Base-by-base conservation (phyloP, 2,888 invertebrate species). In the Athrips mouffetella region DNA sequence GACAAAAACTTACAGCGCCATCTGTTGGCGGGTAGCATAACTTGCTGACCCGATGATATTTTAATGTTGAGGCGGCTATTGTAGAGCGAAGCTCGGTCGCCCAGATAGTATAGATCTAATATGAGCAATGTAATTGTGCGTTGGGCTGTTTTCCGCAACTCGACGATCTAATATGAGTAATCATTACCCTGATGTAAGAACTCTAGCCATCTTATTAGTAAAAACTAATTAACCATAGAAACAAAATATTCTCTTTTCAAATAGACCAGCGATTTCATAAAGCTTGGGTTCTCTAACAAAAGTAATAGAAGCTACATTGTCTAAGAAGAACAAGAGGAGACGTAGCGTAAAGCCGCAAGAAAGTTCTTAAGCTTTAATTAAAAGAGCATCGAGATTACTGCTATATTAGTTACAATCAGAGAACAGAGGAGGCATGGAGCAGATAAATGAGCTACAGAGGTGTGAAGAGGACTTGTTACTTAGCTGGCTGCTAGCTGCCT, bases 371-470 rank as follows among this genome's bases (percentile, higher is more conserved):
- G 63, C 65, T 72, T 72, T 79, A 81, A 82, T 81, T 81, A 80
- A 76, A 82, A 76, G 73, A 77, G 60, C 75, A 73, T 75, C 67
- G 72, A 70, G 72, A 79, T 80, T 80, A 79, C 74, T 70, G 63
- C 72, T 76, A 67, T 76, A 77, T 77, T 76, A 73, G 71, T 77
- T 73, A 73, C 69, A 70, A 71, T 70, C 65, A 64, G 53, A 51
- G 69, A 67, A 73, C 67, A 76, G 47, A 31, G 53, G 48, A 48
- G 44, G 21, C 30, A 16, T 59, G 37, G 65, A 66, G 63, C 55
- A 13, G 48, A 23, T 40, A 2, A 15, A 27, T 2, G 15, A 6
- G 10, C n/a, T n/a, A n/a, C n/a, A n/a, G n/a, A n/a, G n/a, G n/a
- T n/a, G n/a, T n/a, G n/a, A n/a, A n/a, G n/a, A n/a, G n/a, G n/a